These are phyloP conservation scores for Orthosia gothica DNA, from an alignment of 2,888 invertebrate genomes.

Conservation along the genomic window DNA sequence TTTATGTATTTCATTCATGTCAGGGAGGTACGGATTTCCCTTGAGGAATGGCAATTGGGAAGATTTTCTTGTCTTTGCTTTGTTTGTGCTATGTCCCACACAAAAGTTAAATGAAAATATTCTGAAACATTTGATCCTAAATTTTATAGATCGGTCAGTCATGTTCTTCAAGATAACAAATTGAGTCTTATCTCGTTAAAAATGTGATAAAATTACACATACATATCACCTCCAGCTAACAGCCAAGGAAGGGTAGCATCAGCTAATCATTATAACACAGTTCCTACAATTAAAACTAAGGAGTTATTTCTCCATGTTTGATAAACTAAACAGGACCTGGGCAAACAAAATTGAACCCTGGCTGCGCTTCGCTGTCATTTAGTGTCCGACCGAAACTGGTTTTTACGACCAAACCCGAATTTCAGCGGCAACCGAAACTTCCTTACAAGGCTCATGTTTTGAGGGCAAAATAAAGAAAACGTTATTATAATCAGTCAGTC, in stretches of 20 bases:
- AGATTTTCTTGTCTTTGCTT: neutral
- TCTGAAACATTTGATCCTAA: neutral
- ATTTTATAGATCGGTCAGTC: no score
- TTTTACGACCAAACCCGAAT: no score
- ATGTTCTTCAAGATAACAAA: no score
- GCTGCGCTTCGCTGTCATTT: neutral
- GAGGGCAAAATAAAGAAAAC: no score
- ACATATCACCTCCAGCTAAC: neutral
- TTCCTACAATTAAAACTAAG: neutral
- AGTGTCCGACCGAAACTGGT: no score
- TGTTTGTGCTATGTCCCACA: neutral
- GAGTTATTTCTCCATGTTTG: neutral
- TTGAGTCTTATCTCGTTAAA: neutral
- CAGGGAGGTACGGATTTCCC: slow-evolving; percentile 16
- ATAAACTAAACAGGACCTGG: neutral
- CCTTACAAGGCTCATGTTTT: no score
- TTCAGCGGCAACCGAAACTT: no score
- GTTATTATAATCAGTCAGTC: no score
- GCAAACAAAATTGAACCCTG: neutral
- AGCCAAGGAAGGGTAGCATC: neutral
- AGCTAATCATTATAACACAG: neutral
- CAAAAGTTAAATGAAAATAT: neutral
- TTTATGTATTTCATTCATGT: slow-evolving; percentile 15
- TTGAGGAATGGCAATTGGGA: neutral
- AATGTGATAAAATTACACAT: neutral